phyloP scores from a whole-genome alignment of 2,797 vertebrate species.

The Acipenser ruthenus region DNA sequence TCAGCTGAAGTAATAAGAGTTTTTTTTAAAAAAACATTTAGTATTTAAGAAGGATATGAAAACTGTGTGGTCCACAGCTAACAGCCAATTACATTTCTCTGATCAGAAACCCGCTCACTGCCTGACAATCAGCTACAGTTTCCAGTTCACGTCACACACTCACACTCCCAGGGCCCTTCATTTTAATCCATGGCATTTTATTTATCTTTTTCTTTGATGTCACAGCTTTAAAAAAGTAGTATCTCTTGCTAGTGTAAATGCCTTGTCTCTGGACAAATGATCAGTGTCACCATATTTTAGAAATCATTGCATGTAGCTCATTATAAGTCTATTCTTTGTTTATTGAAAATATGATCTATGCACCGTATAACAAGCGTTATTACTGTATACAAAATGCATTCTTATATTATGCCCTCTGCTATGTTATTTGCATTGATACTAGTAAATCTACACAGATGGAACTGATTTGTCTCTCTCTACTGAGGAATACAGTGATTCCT shows the following conservation, averaged over 20 bases:
- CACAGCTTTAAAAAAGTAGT: too few relatives aligned
- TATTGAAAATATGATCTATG: too few relatives aligned
- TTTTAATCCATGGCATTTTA: not conserved
- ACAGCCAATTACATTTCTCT: not conserved
- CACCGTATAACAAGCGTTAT: too few relatives aligned
- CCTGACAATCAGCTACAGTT: not conserved
- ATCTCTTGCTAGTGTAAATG: conserved; percentile 11
- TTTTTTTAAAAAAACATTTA: not conserved
- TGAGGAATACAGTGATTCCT: too few relatives aligned
- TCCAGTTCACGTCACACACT: not conserved
- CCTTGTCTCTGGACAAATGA: conserved; percentile 27
- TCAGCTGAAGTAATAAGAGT: conserved; percentile 3
- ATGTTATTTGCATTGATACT: too few relatives aligned
- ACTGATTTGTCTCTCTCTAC: too few relatives aligned
- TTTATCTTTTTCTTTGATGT: not conserved
- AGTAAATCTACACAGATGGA: too few relatives aligned
- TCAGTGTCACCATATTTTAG: conserved; percentile 40
- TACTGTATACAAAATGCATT: too few relatives aligned
- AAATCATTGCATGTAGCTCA: conserved; percentile 47
- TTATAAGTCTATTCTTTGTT: conserved; percentile 34
- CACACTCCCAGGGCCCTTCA: not conserved
- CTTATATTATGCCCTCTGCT: too few relatives aligned
- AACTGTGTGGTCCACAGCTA: not conserved
- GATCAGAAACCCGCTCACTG: not conserved
- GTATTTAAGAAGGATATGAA: not conserved